These are phyloP conservation scores for Morpho helenor DNA, from an alignment of 2,888 invertebrate species.

Conservation along the genomic window DNA sequence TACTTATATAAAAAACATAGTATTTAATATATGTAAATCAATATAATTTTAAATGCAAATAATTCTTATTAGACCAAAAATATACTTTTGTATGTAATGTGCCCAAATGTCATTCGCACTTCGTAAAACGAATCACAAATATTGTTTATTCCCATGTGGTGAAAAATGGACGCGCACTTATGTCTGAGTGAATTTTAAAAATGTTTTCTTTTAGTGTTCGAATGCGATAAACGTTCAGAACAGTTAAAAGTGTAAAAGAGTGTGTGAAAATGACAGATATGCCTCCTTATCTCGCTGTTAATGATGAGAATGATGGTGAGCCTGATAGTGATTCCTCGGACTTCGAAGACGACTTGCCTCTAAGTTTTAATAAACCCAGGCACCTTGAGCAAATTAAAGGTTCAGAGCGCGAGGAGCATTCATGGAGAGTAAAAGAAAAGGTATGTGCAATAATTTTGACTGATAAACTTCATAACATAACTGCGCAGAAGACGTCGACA, in stretches of 20 bases:
- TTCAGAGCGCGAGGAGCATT: conserved; percentile 85
- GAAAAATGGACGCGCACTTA: conserved; percentile 75
- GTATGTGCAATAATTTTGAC: conserved; percentile 57
- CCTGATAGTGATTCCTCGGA: conserved; percentile 67
- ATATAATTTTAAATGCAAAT: too few species aligned
- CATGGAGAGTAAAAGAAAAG: conserved; percentile 96
- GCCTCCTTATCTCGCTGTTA: conserved; percentile 71
- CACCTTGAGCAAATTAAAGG: conserved; percentile 69
- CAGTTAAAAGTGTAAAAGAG: conserved; percentile 43
- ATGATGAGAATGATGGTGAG: conserved; percentile 65
- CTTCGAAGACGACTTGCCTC: conserved; percentile 82
- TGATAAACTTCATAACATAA: conserved; percentile 27
- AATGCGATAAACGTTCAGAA: conserved; percentile 45
- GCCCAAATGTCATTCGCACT: conserved; percentile 15
- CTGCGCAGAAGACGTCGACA: conserved; percentile 16
- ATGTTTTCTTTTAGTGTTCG: conserved; percentile 52
- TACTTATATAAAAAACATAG: too few species aligned
- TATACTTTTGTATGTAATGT: not conserved
- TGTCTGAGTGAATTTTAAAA: conserved; percentile 58
- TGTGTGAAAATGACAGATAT: conserved; percentile 74
- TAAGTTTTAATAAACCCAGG: conserved; percentile 86
- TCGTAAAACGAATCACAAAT: conserved; percentile 16
- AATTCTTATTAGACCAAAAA: too few species aligned
- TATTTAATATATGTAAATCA: too few species aligned
- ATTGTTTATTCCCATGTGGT: conserved; percentile 74